A percentile compares a stretch with the other conserved stretches of the same genome.
Conservation (phyloP, 92 coral and sea anemone species). For the Metridium senile region DNA sequence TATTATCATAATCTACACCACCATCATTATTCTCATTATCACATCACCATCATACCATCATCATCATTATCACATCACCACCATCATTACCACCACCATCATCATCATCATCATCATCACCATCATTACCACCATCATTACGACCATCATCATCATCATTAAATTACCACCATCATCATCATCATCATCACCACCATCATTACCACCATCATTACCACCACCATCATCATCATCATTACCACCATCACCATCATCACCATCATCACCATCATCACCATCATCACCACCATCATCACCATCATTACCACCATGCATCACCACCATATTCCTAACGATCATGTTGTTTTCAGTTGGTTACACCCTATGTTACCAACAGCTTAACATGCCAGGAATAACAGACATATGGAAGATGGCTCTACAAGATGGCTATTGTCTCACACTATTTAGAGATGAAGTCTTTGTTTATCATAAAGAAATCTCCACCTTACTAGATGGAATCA, state of each 20-base stretch:
- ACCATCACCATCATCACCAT: not conserved
- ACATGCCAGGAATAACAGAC: slow-evolving; percentile 95
- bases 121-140: not conserved
- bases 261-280: not conserved
- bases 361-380: slow-evolving; percentile 93
- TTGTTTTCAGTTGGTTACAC: slow-evolving; percentile 83
- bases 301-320: not conserved
- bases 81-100: not conserved
- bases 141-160: no score
- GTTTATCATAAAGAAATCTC: slow-evolving; percentile 94
- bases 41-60: not conserved
- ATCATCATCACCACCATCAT: not conserved
- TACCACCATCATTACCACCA: not conserved
- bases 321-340: not conserved
- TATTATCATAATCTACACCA: not conserved
- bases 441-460: slow-evolving; percentile 86
- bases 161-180: not conserved
- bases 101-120: not conserved
- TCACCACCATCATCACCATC: not conserved
- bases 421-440: slow-evolving; percentile 89
- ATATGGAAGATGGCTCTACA: slow-evolving; percentile 88
- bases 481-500: slow-evolving; percentile 87
- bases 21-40: not conserved
- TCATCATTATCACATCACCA: not conserved
- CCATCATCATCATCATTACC: not conserved